Evolutionary conservation across 2,888 invertebrate species (phyloP), one percentile per base, ranked within the genome.

Genomic region (Melitaea athalia): DNA sequence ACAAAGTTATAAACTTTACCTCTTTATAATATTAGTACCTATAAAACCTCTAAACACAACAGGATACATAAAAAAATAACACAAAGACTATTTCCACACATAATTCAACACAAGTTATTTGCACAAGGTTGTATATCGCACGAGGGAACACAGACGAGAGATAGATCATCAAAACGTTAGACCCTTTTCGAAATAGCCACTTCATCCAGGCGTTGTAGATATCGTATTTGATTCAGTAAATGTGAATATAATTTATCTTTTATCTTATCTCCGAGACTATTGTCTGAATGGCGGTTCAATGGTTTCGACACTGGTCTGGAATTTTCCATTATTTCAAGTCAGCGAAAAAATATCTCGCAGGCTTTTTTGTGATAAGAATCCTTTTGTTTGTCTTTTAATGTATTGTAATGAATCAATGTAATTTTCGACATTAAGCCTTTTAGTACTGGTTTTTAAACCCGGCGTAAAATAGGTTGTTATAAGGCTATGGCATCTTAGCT

Each of bases 31-130:
- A n/a, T n/a, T n/a, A n/a, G n/a, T n/a, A 38, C 8, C 33, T 33
- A 5, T 5, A 55, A 33, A 8, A 55, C 8, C 12, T 33, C 33
- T 33, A n/a, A 33, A 38, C 10, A 24, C 38, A 38, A 57, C 1
- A 38, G 8, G 5, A 7, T 24, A 24, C 24, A 24, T 24, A 24
- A 24, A 24, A 24, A 24, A 24, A 2, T 24, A 24, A 24, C 24
- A 24, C 24, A 15, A 15, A 42, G n/a, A 33, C 5, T 38, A 38
- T 57, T 15, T 11, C 57, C 12, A 65, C 59, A 60, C 65, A 65
- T 52, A 60, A 65, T 60, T 65, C 59, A 65, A 65, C 50, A 43
- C 59, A 38, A 15, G 33, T 65, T 45, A 45, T 42, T 45, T 33
- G 17, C 52, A 43, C 59, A 61, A 61, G 31, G 43, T 11, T n/a